phyloP scores from a whole-genome alignment of 2,888 invertebrate genomes.

The Drepanosiphum platanoidis region DNA sequence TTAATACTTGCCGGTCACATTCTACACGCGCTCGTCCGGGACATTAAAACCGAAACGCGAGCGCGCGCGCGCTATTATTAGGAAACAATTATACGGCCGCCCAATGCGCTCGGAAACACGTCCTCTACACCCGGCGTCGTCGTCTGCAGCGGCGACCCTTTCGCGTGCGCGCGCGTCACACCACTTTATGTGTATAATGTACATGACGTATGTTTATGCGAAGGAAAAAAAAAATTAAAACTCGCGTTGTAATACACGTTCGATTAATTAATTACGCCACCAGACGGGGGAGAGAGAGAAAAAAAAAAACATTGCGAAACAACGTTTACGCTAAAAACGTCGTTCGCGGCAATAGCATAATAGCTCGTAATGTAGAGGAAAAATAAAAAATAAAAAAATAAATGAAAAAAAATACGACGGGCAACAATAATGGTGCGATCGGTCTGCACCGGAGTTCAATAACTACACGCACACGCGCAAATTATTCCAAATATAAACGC shows the following conservation, averaged over 20 bases:
- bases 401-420: background rate
- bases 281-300: background rate
- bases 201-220: background rate
- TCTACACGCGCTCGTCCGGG: constrained; percentile 21
- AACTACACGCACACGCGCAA: background rate
- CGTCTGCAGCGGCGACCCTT: background rate
- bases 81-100: constrained; percentile 48
- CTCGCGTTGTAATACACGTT: background rate
- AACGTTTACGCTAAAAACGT: background rate
- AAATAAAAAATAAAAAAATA: no score
- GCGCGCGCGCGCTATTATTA: constrained; percentile 45
- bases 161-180: no score
- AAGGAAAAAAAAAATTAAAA: background rate
- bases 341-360: background rate
- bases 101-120: background rate
- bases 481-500: constrained; percentile 2
- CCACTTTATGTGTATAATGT: background rate
- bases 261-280: background rate
- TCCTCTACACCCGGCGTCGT: background rate
- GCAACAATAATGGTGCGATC: background rate
- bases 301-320: background rate
- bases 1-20: constrained; percentile 48
- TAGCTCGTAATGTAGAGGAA: background rate
- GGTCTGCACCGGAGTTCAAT: background rate
- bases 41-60: constrained; percentile 39